A percentile compares a stretch with the other conserved stretches of the same genome.
Evolutionary conservation across 2,113 vertebrate genomes (phyloP).

Genomic region (Alethe castanea): DNA sequence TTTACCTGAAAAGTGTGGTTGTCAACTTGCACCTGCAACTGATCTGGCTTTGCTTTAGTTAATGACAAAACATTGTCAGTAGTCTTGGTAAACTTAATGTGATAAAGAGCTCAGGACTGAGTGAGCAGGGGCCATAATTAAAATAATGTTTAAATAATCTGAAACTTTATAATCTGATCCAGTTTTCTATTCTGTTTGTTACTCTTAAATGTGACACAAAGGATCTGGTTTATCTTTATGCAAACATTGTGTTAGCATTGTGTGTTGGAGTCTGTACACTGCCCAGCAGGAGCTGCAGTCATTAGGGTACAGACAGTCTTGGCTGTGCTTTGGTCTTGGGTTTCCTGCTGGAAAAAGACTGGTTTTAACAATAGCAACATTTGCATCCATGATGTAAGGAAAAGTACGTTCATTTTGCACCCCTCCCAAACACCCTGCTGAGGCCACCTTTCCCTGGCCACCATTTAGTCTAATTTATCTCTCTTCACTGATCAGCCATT

Average conservation of each 20-base stretch:
- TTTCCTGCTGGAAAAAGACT: neutral
- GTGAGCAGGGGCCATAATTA: neutral
- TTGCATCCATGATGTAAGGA: neutral
- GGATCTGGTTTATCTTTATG: neutral
- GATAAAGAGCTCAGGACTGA: neutral
- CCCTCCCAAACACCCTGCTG: neutral
- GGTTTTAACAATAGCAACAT: neutral
- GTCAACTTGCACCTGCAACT: neutral
- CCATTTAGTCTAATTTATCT: neutral
- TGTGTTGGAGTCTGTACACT: neutral
- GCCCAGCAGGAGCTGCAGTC: neutral
- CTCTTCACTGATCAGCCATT: neutral
- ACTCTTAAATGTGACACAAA: neutral
- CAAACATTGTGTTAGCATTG: accelerated
- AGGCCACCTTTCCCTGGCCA: neutral
- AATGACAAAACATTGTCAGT: neutral
- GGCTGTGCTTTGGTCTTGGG: neutral
- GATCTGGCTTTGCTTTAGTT: neutral
- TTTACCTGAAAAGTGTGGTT: neutral
- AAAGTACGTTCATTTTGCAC: neutral
- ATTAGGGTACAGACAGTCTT: neutral
- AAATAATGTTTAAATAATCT: neutral
- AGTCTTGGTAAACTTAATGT: neutral
- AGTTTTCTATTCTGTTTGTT: neutral
- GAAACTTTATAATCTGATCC: neutral